These are phyloP conservation scores for Bambusicola thoracicus DNA, from an alignment of 2,113 vertebrate genomes.

Conservation along the genomic window DNA sequence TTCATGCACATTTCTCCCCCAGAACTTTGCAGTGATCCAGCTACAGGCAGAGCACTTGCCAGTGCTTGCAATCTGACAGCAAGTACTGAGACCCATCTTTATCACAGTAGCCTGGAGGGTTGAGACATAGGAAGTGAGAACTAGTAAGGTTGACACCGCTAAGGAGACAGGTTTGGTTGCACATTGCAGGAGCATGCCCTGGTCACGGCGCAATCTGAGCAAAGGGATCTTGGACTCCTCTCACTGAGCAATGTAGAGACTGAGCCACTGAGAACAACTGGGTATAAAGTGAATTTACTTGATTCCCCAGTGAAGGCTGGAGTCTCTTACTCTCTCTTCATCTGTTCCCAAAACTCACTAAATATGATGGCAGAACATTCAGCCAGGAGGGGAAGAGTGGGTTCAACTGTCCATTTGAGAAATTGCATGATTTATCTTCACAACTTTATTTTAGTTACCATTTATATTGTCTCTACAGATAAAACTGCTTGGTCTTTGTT, in stretches of 20 bases:
- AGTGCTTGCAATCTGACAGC: not conserved
- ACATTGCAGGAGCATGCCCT: not conserved
- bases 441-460: not conserved
- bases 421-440: not conserved
- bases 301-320: not conserved
- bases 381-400: not conserved
- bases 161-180: not conserved
- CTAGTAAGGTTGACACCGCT: not conserved
- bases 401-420: not conserved
- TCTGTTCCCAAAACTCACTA: not conserved
- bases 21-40: not conserved
- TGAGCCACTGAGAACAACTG: not conserved
- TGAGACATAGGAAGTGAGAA: not conserved
- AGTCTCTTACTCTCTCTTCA: not conserved
- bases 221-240: not conserved
- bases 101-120: rapidly evolving
- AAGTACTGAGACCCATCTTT: not conserved
- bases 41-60: not conserved
- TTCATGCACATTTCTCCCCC: not conserved
- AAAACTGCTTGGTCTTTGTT: not conserved
- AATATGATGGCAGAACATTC: not conserved
- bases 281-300: not conserved
- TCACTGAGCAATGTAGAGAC: not conserved
- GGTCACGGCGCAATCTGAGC: not conserved
- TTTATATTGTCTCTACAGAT: not conserved